Evolutionary conservation across 2,113 vertebrate genomes (phyloP).

Genomic region (Octodon degus): DNA sequence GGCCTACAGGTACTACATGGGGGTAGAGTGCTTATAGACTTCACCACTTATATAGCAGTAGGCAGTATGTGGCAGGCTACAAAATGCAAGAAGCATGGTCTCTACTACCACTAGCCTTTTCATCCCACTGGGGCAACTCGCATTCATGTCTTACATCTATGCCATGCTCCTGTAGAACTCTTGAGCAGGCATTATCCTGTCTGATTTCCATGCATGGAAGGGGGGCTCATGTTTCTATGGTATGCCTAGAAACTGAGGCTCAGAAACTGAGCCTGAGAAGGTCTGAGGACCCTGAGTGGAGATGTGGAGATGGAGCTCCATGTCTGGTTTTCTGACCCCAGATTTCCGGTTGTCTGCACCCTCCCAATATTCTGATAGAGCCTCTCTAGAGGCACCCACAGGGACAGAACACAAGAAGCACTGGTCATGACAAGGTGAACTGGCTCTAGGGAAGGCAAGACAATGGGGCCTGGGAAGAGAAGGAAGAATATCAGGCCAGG

Average conservation of each 20-base stretch:
- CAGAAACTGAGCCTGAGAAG: background rate
- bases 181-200: background rate
- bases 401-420: background rate
- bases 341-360: background rate
- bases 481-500: background rate
- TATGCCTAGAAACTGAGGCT: background rate
- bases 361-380: background rate
- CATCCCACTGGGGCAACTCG: background rate
- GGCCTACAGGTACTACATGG: rapidly evolving
- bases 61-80: too few species aligned
- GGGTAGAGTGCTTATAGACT: background rate
- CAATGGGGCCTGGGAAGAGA: background rate
- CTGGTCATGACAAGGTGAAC: rapidly evolving
- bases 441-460: background rate
- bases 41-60: background rate
- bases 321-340: background rate
- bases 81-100: background rate
- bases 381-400: background rate
- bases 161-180: background rate
- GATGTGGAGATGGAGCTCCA: background rate
- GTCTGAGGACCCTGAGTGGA: background rate
- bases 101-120: background rate
- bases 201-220: background rate
- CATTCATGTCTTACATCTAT: background rate
- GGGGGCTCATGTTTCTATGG: background rate